Conservation (phyloP, 2,888 invertebrate genomes). For the Masnerella sp. region DNA sequence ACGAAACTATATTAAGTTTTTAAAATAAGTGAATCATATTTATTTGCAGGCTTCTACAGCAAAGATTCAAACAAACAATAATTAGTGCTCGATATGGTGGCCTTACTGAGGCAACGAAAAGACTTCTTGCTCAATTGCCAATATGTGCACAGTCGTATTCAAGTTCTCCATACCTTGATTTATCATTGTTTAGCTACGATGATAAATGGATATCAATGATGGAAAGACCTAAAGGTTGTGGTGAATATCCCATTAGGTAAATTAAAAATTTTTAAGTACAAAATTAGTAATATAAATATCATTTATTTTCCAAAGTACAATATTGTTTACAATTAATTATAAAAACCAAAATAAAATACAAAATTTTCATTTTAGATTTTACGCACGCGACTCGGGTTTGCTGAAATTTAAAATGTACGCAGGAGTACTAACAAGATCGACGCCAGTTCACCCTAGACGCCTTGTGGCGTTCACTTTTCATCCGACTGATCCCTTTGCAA, state of each 20-base stretch:
- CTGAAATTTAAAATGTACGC: conserved; percentile 88
- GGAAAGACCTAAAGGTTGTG: conserved; percentile 96
- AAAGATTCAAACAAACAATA: conserved; percentile 92
- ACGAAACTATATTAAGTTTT: background rate
- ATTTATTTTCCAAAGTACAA: background rate
- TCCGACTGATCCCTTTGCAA: conserved; percentile 96
- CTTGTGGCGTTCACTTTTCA: conserved; percentile 97
- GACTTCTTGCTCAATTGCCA: conserved; percentile 93
- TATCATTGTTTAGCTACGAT: conserved; percentile 94
- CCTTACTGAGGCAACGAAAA: conserved; percentile 90
- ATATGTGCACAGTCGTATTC: conserved; percentile 97
- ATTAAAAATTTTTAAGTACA: too few species aligned
- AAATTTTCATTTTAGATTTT: conserved; percentile 82
- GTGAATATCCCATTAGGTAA: conserved; percentile 94
- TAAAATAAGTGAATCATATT: background rate
- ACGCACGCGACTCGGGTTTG: conserved; percentile 88
- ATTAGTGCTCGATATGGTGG: conserved; percentile 94
- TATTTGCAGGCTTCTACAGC: conserved; percentile 79
- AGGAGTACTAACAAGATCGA: conserved; percentile 82
- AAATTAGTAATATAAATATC: background rate
- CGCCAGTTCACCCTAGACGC: conserved; percentile 84
- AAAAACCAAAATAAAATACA: background rate
- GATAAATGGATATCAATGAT: conserved; percentile 97
- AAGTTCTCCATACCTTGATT: conserved; percentile 94
- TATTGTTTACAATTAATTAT: background rate